A percentile compares a stretch with the other conserved stretches of the same genome.
These are phyloP conservation scores for Polyploca ridens DNA, from an alignment of 2,888 invertebrate species.

Conservation along the genomic window DNA sequence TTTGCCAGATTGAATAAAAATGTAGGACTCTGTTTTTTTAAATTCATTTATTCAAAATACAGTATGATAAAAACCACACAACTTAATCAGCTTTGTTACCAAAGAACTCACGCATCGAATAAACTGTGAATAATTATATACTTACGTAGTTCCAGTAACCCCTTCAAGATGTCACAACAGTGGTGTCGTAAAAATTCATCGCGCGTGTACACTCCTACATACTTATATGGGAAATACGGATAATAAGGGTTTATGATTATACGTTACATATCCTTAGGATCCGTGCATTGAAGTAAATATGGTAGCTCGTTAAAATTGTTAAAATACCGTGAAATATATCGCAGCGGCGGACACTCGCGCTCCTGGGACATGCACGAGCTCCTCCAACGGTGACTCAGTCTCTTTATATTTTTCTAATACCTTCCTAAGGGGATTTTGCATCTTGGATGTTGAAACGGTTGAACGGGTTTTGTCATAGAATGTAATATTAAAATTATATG, in stretches of 20 bases:
- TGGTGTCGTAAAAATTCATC: constrained; percentile 5
- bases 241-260: constrained; percentile 54
- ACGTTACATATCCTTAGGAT: constrained; percentile 56
- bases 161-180: neutral
- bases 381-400: constrained; percentile 17
- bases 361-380: constrained; percentile 41
- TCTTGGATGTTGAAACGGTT: constrained; percentile 58
- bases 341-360: constrained; percentile 74
- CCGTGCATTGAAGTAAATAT: constrained; percentile 74
- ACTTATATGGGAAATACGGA: constrained; percentile 16
- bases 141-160: neutral
- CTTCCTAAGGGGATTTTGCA: constrained; percentile 69
- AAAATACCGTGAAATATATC: constrained; percentile 83
- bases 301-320: constrained; percentile 82
- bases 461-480: constrained; percentile 53
- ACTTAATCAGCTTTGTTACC: too few relatives aligned
- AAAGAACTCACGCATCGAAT: neutral
- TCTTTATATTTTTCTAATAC: constrained; percentile 77
- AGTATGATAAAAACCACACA: too few relatives aligned
- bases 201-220: neutral
- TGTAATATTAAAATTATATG: constrained; percentile 9
- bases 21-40: too few relatives aligned
- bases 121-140: neutral
- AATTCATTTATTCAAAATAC: too few relatives aligned
- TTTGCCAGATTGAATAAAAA: too few relatives aligned